Conservation (phyloP, 1,140 invertebrate genomes). For the Papilio glaucus region DNA sequence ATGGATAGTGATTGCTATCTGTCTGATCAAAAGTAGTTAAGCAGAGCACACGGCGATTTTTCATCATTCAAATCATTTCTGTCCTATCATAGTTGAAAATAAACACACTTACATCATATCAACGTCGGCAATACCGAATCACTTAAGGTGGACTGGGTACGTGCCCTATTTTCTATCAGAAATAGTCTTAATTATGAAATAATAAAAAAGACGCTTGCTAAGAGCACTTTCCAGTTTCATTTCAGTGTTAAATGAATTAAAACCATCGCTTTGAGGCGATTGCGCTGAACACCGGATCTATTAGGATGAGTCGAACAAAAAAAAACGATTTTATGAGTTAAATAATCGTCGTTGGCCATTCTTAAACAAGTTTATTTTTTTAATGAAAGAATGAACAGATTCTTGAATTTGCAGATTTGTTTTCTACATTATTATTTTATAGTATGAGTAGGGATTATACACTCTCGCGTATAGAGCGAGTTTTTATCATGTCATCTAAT, state of each 20-base stretch:
- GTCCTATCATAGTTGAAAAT: not conserved
- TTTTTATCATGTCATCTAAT: not conserved
- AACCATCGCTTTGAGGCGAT: conserved; percentile 24
- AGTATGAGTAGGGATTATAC: no score
- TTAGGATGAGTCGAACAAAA: conserved; percentile 16
- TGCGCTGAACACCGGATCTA: conserved; percentile 13
- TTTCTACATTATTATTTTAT: no score
- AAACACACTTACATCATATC: not conserved
- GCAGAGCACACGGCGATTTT: no score
- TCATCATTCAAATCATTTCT: no score
- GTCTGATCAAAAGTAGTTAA: no score
- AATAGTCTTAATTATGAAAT: not conserved
- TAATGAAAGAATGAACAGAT: not conserved
- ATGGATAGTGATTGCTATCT: no score
- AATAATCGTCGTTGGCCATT: not conserved
- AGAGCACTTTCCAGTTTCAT: conserved; percentile 17
- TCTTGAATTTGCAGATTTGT: not conserved
- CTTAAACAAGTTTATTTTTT: not conserved
- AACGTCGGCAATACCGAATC: not conserved
- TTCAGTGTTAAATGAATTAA: conserved; percentile 31
- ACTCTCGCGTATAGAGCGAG: no score
- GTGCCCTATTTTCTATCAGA: not conserved
- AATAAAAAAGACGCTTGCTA: not conserved
- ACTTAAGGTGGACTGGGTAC: not conserved
- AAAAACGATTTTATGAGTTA: not conserved